A percentile compares a stretch with the other conserved stretches of the same genome.
These are phyloP conservation scores for Antechinus flavipes DNA, from an alignment of 2,113 vertebrate genomes.

Conservation along the genomic window DNA sequence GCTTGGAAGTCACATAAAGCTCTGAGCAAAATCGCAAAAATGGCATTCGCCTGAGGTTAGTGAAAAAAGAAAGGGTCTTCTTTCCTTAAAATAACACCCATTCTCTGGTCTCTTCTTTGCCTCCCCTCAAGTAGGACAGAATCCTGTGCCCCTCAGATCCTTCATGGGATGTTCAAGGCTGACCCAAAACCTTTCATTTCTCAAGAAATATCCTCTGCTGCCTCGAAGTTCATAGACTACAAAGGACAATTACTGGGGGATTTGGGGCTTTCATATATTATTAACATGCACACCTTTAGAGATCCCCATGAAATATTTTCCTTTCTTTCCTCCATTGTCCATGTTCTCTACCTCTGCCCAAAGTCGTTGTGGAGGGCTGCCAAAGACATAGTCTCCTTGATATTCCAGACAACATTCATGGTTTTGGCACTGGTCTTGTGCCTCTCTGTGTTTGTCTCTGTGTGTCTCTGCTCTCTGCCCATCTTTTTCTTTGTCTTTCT, in stretches of 20 bases:
- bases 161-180: neutral
- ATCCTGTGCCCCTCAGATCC: neutral
- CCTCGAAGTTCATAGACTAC: neutral
- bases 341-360: neutral
- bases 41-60: neutral
- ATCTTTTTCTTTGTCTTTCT: neutral
- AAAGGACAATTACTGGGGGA: neutral
- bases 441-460: neutral
- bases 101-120: neutral
- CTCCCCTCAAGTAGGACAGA: neutral
- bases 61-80: neutral
- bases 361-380: neutral
- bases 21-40: neutral
- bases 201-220: neutral
- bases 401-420: neutral
- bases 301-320: neutral
- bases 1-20: neutral
- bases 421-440: neutral
- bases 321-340: neutral
- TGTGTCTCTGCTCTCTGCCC: neutral
- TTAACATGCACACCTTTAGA: neutral
- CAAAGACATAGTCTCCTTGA: neutral
- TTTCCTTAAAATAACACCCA: neutral
- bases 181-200: neutral
- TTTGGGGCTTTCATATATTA: neutral